These are phyloP conservation scores for Subacronicta megacephala DNA, from an alignment of 2,888 invertebrate species.

Conservation along the genomic window DNA sequence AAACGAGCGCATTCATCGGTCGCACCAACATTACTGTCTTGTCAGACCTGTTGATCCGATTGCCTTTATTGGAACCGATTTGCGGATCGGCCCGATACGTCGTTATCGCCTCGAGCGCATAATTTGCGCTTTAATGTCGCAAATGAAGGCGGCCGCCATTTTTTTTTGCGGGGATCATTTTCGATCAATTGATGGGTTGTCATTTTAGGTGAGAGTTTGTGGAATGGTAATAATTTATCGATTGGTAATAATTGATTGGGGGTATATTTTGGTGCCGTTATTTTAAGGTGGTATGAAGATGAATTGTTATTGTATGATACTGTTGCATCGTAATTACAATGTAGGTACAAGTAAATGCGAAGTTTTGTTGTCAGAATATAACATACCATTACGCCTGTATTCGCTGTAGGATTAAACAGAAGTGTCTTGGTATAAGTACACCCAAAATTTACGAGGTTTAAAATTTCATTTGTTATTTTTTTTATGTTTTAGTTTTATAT, in stretches of 20 bases:
- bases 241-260: slow-evolving; percentile 47
- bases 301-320: slow-evolving; percentile 8
- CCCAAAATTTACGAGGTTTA: no score
- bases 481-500: no score
- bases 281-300: slow-evolving; percentile 11
- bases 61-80: slow-evolving; percentile 67
- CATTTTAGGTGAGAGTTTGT: slow-evolving; percentile 44
- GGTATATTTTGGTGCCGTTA: slow-evolving; percentile 16
- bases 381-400: no score
- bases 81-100: slow-evolving; percentile 70
- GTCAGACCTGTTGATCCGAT: slow-evolving; percentile 65
- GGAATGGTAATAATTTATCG: slow-evolving; percentile 44
- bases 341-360: no score
- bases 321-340: background rate
- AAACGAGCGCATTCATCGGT: slow-evolving; percentile 50
- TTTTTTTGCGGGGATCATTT: slow-evolving; percentile 43
- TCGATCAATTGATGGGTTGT: slow-evolving; percentile 46
- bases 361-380: no score
- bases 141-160: slow-evolving; percentile 59
- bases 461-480: no score
- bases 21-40: slow-evolving; percentile 49
- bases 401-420: no score
- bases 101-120: slow-evolving; percentile 71
- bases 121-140: slow-evolving; percentile 73
- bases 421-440: no score